Conservation (phyloP, 2,797 vertebrate genomes). For the Catharus ustulatus region DNA sequence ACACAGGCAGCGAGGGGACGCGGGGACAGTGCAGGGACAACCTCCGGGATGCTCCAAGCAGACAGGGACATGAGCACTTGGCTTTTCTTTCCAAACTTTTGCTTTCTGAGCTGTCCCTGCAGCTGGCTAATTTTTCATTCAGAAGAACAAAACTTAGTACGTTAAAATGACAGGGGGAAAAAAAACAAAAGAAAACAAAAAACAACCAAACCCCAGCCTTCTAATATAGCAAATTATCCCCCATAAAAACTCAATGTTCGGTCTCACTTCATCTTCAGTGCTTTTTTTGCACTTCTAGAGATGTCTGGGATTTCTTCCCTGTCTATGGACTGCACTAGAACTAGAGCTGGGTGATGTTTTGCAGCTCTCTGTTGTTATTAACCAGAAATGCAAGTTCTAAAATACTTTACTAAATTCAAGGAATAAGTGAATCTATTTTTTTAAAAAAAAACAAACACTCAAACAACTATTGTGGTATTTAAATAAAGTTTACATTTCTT, state of each 20-base stretch:
- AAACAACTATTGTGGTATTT: not conserved
- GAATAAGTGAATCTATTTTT: not conserved
- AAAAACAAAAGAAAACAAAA: too few species aligned
- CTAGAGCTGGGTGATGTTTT: not conserved
- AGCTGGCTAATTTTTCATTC: not conserved
- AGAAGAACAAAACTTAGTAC: not conserved
- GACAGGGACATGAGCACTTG: fast-evolving
- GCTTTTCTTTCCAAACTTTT: not conserved
- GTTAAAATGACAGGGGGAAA: not conserved
- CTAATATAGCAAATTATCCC: not conserved
- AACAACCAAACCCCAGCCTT: fast-evolving
- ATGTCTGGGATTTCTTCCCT: not conserved
- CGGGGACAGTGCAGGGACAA: not conserved
- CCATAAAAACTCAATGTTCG: not conserved
- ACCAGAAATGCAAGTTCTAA: not conserved
- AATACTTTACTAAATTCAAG: not conserved
- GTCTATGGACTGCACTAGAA: not conserved
- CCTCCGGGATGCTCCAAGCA: fast-evolving
- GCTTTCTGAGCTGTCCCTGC: not conserved
- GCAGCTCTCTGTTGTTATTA: not conserved
- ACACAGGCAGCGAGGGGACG: not conserved
- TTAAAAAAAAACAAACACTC: not conserved
- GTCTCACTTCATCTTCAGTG: not conserved
- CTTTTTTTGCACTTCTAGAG: not conserved
- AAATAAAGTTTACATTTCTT: not conserved